A percentile compares a stretch with the other conserved stretches of the same genome.
Evolutionary conservation across 2,113 vertebrate species (phyloP).

Genomic region (Erythrocercus mccallii): DNA sequence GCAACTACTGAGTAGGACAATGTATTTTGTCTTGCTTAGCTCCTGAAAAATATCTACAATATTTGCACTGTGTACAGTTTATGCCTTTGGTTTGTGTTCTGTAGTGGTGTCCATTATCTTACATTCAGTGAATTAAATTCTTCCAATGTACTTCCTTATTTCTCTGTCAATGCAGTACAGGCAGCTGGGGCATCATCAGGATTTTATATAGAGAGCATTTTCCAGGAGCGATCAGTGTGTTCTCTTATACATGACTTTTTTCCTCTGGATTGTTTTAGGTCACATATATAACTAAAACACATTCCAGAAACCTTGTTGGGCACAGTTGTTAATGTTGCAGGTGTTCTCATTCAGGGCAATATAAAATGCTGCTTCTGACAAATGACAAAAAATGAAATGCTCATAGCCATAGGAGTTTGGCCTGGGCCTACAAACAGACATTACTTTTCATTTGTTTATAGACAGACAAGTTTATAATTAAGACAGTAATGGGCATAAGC

Average conservation of each 20-base stretch:
- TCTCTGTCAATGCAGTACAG: neutral
- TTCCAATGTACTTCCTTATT: neutral
- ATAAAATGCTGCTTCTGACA: neutral
- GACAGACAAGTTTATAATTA: constrained; percentile 10
- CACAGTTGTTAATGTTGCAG: neutral
- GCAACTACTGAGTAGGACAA: neutral
- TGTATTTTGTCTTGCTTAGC: neutral
- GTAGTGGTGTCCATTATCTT: neutral
- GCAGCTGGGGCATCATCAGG: neutral
- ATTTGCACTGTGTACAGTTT: neutral
- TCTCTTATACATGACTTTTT: neutral
- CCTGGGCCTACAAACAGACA: neutral
- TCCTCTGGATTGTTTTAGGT: neutral
- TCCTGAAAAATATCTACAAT: neutral
- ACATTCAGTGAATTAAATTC: neutral
- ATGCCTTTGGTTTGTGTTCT: neutral
- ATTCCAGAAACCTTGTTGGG: neutral
- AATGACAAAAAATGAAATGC: neutral
- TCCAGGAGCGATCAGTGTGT: neutral
- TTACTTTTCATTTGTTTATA: constrained; percentile 6
- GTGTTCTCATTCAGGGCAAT: neutral
- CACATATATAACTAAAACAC: neutral
- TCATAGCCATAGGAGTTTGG: neutral
- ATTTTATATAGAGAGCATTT: neutral
- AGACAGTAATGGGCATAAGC: neutral